phyloP scores from a whole-genome alignment of 1,140 invertebrate species.

The Steinernema feltiae region DNA sequence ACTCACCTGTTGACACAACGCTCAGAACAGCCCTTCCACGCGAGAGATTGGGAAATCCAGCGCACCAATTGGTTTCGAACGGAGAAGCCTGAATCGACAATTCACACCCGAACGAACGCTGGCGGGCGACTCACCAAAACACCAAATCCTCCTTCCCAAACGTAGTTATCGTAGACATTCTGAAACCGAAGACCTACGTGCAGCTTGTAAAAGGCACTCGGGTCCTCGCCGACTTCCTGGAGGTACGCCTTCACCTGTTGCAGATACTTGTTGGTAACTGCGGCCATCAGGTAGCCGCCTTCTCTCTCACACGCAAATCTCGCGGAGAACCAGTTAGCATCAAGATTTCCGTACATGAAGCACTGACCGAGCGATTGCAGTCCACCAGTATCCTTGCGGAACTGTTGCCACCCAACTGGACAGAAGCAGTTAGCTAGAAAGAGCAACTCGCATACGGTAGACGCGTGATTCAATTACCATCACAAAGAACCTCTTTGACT shows the following conservation, averaged over 20 bases:
- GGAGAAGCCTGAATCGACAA: background rate
- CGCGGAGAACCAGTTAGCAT: background rate
- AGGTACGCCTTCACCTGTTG: background rate
- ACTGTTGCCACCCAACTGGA: background rate
- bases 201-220: background rate
- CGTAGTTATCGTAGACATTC: background rate
- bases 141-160: background rate
- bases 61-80: background rate
- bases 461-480: background rate
- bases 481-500: background rate
- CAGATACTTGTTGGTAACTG: background rate
- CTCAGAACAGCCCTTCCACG: background rate
- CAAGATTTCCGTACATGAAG: background rate
- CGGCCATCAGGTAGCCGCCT: background rate
- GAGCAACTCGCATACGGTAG: background rate
- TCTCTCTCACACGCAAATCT: background rate
- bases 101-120: background rate
- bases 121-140: background rate
- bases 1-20: background rate
- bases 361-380: constrained; percentile 5
- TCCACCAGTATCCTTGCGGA: background rate
- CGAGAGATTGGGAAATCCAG: background rate
- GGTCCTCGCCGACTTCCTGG: background rate
- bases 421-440: background rate
- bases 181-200: background rate